Conservation (phyloP, 2,113 vertebrate species). For the Pavo muticus region DNA sequence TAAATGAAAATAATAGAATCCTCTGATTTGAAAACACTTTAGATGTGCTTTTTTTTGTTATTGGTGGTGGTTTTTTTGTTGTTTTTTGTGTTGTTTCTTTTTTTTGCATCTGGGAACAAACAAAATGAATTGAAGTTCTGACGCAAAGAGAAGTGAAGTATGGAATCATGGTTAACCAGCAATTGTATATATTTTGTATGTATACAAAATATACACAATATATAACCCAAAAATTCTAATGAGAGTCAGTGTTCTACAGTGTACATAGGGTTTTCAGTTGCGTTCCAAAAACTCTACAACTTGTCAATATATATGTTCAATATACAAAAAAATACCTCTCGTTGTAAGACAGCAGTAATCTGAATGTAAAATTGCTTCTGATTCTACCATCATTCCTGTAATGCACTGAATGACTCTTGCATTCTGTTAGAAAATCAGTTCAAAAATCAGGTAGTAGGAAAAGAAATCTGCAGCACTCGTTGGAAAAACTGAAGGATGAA, state of each 20-base stretch:
- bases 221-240: neutral
- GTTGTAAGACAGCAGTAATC: neutral
- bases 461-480: neutral
- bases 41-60: neutral
- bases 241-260: neutral
- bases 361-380: neutral
- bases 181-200: too few species aligned
- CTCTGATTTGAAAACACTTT: neutral
- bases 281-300: neutral
- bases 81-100: neutral
- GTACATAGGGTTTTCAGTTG: neutral
- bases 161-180: neutral
- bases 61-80: too few species aligned
- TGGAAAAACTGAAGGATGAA: neutral
- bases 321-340: neutral
- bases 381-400: neutral
- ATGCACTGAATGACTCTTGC: neutral
- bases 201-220: too few species aligned
- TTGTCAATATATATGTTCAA: neutral
- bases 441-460: neutral
- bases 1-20: neutral
- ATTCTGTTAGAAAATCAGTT: neutral
- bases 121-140: neutral
- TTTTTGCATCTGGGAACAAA: neutral
- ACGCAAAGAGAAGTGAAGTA: neutral